Evolutionary conservation across 2,888 invertebrate genomes (phyloP).

Genomic region (Oscheius sp.): DNA sequence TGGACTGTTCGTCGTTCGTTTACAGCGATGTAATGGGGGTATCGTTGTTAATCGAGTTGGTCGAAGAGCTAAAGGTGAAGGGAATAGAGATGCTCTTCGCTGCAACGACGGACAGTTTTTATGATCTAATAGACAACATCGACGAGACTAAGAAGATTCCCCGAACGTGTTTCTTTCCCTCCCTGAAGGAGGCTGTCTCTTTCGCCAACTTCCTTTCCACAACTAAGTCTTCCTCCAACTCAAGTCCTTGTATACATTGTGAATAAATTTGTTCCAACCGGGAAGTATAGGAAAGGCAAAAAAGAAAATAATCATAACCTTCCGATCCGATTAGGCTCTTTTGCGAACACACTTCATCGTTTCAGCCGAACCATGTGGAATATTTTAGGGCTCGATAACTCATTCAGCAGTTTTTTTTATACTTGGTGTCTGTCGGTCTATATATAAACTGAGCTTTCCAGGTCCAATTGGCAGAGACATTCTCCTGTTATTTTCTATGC

Average conservation of each 20-base stretch:
- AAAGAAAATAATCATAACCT: no score
- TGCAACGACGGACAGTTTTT: not conserved
- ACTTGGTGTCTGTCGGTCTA: no score
- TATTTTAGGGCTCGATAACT: no score
- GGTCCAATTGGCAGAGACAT: no score
- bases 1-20: slow-evolving; percentile 23
- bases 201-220: not conserved
- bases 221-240: not conserved
- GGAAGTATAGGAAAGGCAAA: not conserved
- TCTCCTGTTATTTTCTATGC: not conserved
- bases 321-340: no score
- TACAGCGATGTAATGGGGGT: slow-evolving; percentile 25
- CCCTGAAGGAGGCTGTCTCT: slow-evolving; percentile 4
- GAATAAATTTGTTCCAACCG: not conserved
- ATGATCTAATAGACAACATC: not conserved
- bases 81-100: not conserved
- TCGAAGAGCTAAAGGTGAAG: not conserved
- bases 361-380: no score
- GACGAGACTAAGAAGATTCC: not conserved
- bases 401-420: no score
- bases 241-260: no score
- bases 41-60: not conserved
- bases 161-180: not conserved
- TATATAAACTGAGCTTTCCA: no score
- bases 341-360: no score